Evolutionary conservation across 2,888 invertebrate species (phyloP), one percentile per base, ranked within the genome.

Genomic region (Cantharis flavilabris): DNA sequence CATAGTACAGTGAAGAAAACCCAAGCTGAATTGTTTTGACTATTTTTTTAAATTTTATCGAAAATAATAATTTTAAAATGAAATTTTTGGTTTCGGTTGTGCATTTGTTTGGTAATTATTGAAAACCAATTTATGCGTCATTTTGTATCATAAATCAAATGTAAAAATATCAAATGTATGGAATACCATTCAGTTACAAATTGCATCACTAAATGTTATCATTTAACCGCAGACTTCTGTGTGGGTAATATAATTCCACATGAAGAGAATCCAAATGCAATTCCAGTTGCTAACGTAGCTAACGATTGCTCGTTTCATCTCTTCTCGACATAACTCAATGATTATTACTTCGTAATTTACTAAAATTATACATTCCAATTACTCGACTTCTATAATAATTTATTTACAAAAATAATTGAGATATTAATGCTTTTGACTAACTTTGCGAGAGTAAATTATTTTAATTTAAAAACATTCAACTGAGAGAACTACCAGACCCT

Each of bases 141-240:
- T 7, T 49, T n/a, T n/a, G n/a, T n/a, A 30, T 30, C 33, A 33
- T 33, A 33, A 33, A 33, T 11, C 11, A 33, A 49, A 49, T n/a
- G 49, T 49, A 49, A 49, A 49, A 49, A 49, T 49, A 49, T n/a
- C 49, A 49, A 49, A 49, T n/a, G 49, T 49, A 49, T 49, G 49
- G 49, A 49, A 49, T 7, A 67, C 23, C 13, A 18, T 26, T 67
- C 13, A 64, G 18, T 23, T 67, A 16, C 14, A 67, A 67, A 23
- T 67, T 67, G 65, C 69, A 16, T 26, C 49, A 18, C 49, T 20
- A 73, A 73, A 73, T 73, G 72, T 69, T 73, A 73, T 73, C 72
- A 67, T 64, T 23, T 69, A 69, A 9, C 67, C 49, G 26, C 72
- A 73, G 72, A 23, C 67, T 26, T 33, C 20, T 13, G 16, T 30